phyloP scores from a whole-genome alignment of 1,140 invertebrate species.

The Dendrolimus punctatus region DNA sequence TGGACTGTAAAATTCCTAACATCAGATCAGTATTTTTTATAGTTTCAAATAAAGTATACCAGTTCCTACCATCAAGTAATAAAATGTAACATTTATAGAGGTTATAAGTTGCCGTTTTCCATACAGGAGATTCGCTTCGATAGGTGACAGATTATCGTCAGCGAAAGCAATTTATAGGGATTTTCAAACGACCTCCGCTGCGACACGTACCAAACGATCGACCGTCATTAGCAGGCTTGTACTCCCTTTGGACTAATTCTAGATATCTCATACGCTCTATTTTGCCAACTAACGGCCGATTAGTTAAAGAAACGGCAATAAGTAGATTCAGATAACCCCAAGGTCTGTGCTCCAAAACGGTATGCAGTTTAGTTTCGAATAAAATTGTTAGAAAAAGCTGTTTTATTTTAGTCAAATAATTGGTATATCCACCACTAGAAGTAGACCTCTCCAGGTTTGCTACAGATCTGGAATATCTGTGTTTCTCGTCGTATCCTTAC shows the following conservation, averaged over 20 bases:
- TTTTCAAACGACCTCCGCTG: conserved; percentile 38
- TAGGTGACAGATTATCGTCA: conserved; percentile 53
- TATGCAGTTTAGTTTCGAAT: too few species aligned
- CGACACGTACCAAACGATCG: conserved; percentile 28
- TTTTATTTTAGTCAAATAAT: not conserved
- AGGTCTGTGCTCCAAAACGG: too few species aligned
- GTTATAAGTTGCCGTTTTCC: conserved; percentile 6
- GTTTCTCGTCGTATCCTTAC: too few species aligned
- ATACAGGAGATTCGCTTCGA: conserved; percentile 13
- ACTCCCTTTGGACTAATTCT: not conserved
- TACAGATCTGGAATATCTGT: too few species aligned
- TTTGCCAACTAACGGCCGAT: not conserved
- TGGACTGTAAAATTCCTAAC: too few species aligned
- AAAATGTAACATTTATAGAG: not conserved
- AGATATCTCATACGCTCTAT: conserved; percentile 1
- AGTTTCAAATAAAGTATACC: too few species aligned
- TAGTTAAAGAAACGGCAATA: too few species aligned
- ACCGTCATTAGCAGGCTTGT: conserved; percentile 18
- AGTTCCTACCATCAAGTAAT: too few species aligned
- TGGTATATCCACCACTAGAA: not conserved
- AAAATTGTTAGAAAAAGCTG: too few species aligned
- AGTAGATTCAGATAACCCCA: too few species aligned
- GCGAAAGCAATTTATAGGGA: conserved; percentile 53
- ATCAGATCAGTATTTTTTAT: too few species aligned
- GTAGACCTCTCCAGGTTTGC: too few species aligned